These are phyloP conservation scores for Odocoileus hemionus DNA, from an alignment of 2,113 vertebrate species.

Conservation along the genomic window DNA sequence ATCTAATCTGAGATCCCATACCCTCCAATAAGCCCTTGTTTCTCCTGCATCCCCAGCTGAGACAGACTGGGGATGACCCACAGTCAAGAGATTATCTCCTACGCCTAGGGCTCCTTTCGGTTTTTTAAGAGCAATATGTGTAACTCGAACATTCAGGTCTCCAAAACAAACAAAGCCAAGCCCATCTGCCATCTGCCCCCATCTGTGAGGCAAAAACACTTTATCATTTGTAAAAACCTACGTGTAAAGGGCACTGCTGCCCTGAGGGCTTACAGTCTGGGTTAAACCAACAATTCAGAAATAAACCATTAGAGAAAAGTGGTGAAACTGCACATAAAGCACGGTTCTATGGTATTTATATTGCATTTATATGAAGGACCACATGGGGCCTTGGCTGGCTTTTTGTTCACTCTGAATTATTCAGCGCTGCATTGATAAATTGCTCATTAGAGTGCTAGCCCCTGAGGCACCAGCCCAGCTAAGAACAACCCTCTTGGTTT, in stretches of 20 bases:
- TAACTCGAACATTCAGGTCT: neutral
- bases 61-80: neutral
- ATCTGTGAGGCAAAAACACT: neutral
- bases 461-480: constrained; percentile 1
- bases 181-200: constrained; percentile 43
- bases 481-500: neutral
- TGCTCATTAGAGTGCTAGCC: constrained; percentile 59
- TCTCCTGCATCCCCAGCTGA: neutral
- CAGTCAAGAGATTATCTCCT: neutral
- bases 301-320: constrained; percentile 28
- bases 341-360: constrained; percentile 5
- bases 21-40: neutral
- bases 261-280: neutral
- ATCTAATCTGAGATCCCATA: neutral
- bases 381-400: constrained; percentile 54
- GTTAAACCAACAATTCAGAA: constrained; percentile 28
- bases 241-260: neutral
- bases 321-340: neutral
- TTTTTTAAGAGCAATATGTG: constrained; percentile 9
- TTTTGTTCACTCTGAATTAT: constrained; percentile 68
- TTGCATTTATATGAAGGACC: constrained; percentile 32
- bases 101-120: neutral
- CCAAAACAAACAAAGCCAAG: constrained; percentile 33
- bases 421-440: constrained; percentile 31
- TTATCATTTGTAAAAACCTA: neutral